Conservation (phyloP, 1,140 invertebrate genomes). For the Bacillus rossius region DNA sequence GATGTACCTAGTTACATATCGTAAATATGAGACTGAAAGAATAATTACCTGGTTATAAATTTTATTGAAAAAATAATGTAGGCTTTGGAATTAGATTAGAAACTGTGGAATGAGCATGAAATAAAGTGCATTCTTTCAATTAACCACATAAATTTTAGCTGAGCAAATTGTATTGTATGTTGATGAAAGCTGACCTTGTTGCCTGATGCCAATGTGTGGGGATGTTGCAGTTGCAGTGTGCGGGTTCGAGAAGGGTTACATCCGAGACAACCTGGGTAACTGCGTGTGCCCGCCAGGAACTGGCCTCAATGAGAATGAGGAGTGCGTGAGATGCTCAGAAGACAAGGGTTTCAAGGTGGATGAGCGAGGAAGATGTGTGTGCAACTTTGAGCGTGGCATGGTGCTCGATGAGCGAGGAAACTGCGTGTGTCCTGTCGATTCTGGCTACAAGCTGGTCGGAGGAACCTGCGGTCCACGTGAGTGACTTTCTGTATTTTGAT, state of each 20-base stretch:
- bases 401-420: constrained; percentile 67
- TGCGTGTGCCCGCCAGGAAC: constrained; percentile 70
- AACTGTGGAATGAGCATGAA: too few relatives aligned
- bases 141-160: too few relatives aligned
- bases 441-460: constrained; percentile 56
- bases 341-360: constrained; percentile 69
- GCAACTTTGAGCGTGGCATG: constrained; percentile 66
- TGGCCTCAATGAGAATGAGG: constrained; percentile 66
- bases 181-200: too few relatives aligned
- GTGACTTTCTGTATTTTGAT: constrained; percentile 6
- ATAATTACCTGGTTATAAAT: too few relatives aligned
- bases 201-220: too few relatives aligned
- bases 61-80: too few relatives aligned
- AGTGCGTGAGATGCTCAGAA: constrained; percentile 64
- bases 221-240: constrained; percentile 52
- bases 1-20: too few relatives aligned
- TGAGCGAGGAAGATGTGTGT: constrained; percentile 70
- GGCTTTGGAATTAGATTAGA: too few relatives aligned
- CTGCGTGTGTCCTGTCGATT: constrained; percentile 68
- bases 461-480: constrained; percentile 57
- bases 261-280: constrained; percentile 59
- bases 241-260: constrained; percentile 62
- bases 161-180: too few relatives aligned
- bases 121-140: too few relatives aligned
- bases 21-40: too few relatives aligned